These are phyloP conservation scores for Dendropsophus ebraccatus DNA, from an alignment of 2,113 vertebrate genomes.

Conservation along the genomic window DNA sequence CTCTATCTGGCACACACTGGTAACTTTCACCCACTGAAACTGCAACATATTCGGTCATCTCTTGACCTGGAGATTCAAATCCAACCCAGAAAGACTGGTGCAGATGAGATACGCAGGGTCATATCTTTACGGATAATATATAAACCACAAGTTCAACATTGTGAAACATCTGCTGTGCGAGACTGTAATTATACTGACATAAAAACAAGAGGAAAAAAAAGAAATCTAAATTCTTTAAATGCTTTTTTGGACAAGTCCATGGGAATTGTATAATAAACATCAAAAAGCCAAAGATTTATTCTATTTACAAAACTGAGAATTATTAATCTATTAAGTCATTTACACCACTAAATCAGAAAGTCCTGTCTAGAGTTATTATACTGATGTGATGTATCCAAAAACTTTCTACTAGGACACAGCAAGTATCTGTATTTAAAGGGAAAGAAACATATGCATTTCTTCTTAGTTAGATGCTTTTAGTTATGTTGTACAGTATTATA, in stretches of 20 bases:
- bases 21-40: too few species aligned
- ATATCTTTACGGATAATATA: too few species aligned
- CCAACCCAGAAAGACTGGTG: neutral
- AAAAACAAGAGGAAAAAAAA: neutral
- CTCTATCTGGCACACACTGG: too few species aligned
- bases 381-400: neutral
- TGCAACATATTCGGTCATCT: neutral
- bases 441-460: neutral
- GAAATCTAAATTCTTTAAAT: conserved; percentile 13
- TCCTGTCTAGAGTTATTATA: neutral
- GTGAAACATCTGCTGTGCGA: neutral
- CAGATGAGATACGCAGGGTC: too few species aligned
- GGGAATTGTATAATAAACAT: conserved; percentile 26
- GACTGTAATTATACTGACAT: neutral
- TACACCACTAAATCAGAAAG: neutral
- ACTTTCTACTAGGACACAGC: neutral
- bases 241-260: neutral
- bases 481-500: too few species aligned
- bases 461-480: too few species aligned
- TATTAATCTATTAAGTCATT: conserved; percentile 1
- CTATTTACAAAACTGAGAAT: conserved; percentile 3
- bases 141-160: neutral
- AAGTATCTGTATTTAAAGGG: neutral
- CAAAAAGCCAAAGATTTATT: neutral
- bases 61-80: neutral